These are phyloP conservation scores for Lasioglossum oenotherae DNA, from an alignment of 2,888 invertebrate species.

Conservation along the genomic window DNA sequence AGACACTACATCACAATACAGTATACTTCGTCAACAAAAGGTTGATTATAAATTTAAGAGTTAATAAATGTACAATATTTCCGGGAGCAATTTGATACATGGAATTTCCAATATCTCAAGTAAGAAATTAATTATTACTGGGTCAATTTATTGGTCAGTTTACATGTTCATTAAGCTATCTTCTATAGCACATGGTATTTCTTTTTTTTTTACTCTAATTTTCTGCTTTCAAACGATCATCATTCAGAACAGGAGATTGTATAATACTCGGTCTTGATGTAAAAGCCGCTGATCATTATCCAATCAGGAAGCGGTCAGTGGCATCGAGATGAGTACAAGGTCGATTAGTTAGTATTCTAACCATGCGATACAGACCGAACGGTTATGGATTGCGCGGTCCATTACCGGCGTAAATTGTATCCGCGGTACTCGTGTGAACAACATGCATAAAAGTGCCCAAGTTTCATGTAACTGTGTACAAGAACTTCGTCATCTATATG, in stretches of 20 bases:
- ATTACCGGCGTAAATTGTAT: constrained; percentile 40
- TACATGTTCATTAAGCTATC: constrained; percentile 9
- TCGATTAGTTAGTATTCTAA: constrained; percentile 37
- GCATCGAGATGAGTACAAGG: constrained; percentile 19
- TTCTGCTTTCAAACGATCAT: neutral
- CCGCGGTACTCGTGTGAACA: neutral
- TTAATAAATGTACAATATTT: neutral
- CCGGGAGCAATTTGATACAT: neutral
- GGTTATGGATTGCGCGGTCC: constrained; percentile 32
- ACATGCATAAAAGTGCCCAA: neutral
- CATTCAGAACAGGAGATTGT: constrained; percentile 18
- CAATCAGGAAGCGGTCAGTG: constrained; percentile 32
- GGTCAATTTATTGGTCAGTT: neutral
- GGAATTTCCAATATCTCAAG: neutral
- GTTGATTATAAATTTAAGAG: neutral
- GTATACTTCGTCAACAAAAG: neutral
- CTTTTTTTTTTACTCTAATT: neutral
- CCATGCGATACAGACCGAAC: neutral
- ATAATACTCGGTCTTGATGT: constrained; percentile 23
- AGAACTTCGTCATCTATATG: neutral
- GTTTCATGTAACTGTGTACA: neutral
- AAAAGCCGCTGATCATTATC: constrained; percentile 27
- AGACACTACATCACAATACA: neutral
- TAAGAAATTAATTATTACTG: neutral
- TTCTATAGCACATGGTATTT: too few relatives aligned